Percentiles rank a stretch among this genome's conserved stretches.
Conservation (phyloP, 2,113 vertebrate species). For the Gobio gobio region DNA sequence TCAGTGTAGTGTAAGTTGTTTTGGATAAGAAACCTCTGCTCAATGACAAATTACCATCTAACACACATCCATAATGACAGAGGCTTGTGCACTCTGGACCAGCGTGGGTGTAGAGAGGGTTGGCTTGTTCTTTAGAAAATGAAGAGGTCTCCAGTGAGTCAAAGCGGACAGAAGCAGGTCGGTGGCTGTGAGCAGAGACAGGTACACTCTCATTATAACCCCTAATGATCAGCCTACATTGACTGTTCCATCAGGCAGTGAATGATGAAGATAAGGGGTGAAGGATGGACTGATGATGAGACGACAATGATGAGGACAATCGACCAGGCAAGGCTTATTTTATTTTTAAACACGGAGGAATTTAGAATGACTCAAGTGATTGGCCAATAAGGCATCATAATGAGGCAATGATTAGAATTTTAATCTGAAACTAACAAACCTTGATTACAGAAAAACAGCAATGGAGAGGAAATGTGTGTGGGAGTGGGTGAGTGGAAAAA, state of each 20-base stretch:
- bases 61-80: background rate
- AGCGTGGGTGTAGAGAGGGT: background rate
- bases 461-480: background rate
- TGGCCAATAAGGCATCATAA: background rate
- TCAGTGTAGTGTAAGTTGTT: background rate
- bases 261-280: background rate
- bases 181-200: slow-evolving; percentile 8
- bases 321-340: background rate
- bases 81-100: background rate
- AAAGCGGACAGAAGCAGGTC: background rate
- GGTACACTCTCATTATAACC: slow-evolving; percentile 27
- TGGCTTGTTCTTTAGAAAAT: slow-evolving; percentile 33
- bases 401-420: background rate
- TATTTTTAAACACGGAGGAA: background rate
- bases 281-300: background rate
- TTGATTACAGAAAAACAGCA: slow-evolving; percentile 2
- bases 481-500: background rate
- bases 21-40: background rate
- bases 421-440: background rate
- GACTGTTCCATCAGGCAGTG: background rate
- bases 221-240: slow-evolving; percentile 18
- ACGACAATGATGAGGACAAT: background rate
- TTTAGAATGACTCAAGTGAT: background rate
- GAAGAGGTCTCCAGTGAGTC: slow-evolving; percentile 28
- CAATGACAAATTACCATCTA: slow-evolving; percentile 2